Evolutionary conservation across 2,888 invertebrate species (phyloP), one percentile per base, ranked within the genome.

Genomic region (Pseudococcus jackbeardsleyi): DNA sequence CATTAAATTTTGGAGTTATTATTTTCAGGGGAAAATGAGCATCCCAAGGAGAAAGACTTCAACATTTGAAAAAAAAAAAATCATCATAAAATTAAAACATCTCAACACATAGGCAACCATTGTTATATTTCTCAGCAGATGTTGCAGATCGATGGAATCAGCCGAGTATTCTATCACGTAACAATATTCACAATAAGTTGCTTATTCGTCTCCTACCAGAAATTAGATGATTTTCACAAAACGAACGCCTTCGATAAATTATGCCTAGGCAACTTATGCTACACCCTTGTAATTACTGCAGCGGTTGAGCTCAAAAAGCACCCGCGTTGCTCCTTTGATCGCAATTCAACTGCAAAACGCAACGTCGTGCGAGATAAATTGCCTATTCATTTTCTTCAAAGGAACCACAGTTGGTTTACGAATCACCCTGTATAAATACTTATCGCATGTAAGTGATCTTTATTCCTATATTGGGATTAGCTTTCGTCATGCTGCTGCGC

Each of bases 401-500:
- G 64, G 19, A 64, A 22, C 64, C 64, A 11, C 22, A 64, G 33
- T 33, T 17, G 15, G 72, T 72, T 72, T 72, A 4, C 72, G 72
- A 33, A 72, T 72, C 33, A 72, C 64, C 64, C 64, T 64, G 64
- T 64, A 64, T 64, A 64, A 22, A 22, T 22, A 64, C 7, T 77
- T 19, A 82, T 82, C 79, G 79, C 79, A 82, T 82, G 79, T 46
- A 82, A 46, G 79, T 82, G 79, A 82, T 82, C 79, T 82, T 82
- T 46, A 82, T 82, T 82, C 19, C 42, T 82, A 46, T 46, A 72
- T 72, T 72, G 72, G 72, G 72, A 72, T 72, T 72, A 72, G 33
- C 33, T 72, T 72, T 33, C 33, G 72, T 33, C 72, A 8, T 15
- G 15, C 72, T 15, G 12, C 33, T 72, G 15, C 6, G 11, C 22